These are phyloP conservation scores for Pygoscelis antarcticus DNA, from an alignment of 2,113 vertebrate genomes.

Conservation along the genomic window DNA sequence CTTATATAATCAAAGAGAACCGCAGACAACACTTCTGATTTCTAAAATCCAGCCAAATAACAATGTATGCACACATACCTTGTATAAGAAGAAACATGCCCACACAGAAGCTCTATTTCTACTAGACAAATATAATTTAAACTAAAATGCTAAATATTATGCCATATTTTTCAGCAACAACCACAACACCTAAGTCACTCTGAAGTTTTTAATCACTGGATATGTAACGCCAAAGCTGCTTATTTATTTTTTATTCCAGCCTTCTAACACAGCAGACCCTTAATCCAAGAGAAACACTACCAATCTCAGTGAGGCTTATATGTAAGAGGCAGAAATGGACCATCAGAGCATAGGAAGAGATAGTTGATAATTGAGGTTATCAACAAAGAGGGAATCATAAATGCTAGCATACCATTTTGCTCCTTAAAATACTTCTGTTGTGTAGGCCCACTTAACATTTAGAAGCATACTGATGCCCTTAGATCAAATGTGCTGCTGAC, in stretches of 20 bases:
- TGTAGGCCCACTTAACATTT: not conserved
- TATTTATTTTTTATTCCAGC: not conserved
- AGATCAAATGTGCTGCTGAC: not conserved
- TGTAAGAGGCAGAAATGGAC: not conserved
- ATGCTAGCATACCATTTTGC: not conserved
- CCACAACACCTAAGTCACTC: not conserved
- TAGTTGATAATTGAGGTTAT: not conserved
- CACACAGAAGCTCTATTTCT: not conserved
- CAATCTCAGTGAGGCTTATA: not conserved
- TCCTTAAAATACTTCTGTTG: not conserved
- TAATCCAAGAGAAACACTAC: not conserved
- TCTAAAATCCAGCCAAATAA: slow-evolving; percentile 5
- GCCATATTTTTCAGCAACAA: not conserved
- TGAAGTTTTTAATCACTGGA: not conserved
- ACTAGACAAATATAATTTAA: not conserved
- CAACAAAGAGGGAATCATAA: not conserved
- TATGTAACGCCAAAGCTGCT: not conserved
- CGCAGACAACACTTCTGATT: not conserved
- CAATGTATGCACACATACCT: not conserved
- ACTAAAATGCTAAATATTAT: not conserved
- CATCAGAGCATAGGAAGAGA: not conserved
- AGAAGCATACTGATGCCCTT: not conserved
- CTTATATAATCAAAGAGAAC: slow-evolving; percentile 1
- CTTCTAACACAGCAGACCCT: not conserved
- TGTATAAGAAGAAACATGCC: not conserved